Conservation (phyloP, 2,797 vertebrate genomes). For the Ambastaia sidthimunki region DNA sequence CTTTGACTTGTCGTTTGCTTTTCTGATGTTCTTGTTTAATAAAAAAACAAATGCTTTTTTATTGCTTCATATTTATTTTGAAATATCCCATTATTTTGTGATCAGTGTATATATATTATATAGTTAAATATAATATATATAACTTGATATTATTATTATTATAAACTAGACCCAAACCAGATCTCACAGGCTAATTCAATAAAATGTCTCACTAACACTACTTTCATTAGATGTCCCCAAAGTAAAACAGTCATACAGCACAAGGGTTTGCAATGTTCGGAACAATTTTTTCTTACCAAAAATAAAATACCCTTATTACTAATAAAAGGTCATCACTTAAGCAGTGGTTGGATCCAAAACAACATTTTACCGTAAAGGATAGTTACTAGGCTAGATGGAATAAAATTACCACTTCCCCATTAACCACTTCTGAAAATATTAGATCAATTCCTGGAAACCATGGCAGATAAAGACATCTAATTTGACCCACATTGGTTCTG, state of each 20-base stretch:
- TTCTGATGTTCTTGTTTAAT: neutral
- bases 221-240: neutral
- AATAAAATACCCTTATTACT: slow-evolving; percentile 18
- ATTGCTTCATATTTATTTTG: no score
- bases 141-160: no score
- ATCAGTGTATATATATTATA: no score
- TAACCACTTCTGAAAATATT: slow-evolving; percentile 68
- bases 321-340: slow-evolving; percentile 17
- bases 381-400: slow-evolving; percentile 58
- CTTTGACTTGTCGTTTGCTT: neutral
- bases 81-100: no score
- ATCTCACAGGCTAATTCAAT: neutral
- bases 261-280: neutral
- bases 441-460: slow-evolving; percentile 71
- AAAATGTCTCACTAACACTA: neutral
- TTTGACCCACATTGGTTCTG: slow-evolving; percentile 66
- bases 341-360: slow-evolving; percentile 20
- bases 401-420: slow-evolving; percentile 64
- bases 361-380: slow-evolving; percentile 37
- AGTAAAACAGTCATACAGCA: neutral
- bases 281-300: slow-evolving; percentile 3
- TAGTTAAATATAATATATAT: no score
- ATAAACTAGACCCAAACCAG: no score
- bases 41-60: no score
- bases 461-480: slow-evolving; percentile 61